phyloP scores from a whole-genome alignment of 2,888 invertebrate species.

The Ptychoptera contaminata region DNA sequence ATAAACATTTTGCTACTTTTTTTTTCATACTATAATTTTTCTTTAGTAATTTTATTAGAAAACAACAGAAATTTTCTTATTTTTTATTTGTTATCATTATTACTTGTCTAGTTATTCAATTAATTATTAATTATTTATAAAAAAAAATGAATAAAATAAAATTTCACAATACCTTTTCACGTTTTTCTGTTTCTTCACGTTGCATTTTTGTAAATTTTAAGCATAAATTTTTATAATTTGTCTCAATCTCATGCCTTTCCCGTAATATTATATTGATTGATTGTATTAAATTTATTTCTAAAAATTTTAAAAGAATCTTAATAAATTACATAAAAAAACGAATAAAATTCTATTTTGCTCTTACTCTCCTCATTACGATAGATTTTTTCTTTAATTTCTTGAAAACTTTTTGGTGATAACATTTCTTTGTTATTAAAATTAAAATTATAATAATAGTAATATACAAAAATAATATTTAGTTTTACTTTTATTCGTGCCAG shows the following conservation, averaged over 20 bases:
- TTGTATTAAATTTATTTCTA: conserved; percentile 8
- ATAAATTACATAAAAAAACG: not conserved
- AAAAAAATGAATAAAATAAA: no score
- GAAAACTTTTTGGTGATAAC: conserved; percentile 7
- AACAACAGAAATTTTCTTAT: no score
- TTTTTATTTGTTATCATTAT: no score
- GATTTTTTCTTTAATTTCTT: conserved; percentile 7
- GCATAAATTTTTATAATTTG: conserved; percentile 7
- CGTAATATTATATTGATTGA: conserved; percentile 6
- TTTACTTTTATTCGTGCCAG: no score
- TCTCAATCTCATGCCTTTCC: conserved; percentile 8
- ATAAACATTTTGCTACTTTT: no score
- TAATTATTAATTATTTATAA: no score
- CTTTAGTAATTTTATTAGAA: no score
- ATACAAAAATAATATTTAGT: no score
- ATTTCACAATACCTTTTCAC: conserved; percentile 7
- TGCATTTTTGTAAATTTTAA: conserved; percentile 7
- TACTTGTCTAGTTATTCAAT: no score
- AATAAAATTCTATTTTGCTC: not conserved
- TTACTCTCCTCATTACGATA: conserved; percentile 8
- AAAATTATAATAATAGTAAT: no score
- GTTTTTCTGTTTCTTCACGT: conserved; percentile 6
- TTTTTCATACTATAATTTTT: no score
- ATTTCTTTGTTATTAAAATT: not conserved
- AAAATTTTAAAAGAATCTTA: no score